These are phyloP conservation scores for Neocloeon triangulifer DNA, from an alignment of 1,140 invertebrate species.

Conservation along the genomic window DNA sequence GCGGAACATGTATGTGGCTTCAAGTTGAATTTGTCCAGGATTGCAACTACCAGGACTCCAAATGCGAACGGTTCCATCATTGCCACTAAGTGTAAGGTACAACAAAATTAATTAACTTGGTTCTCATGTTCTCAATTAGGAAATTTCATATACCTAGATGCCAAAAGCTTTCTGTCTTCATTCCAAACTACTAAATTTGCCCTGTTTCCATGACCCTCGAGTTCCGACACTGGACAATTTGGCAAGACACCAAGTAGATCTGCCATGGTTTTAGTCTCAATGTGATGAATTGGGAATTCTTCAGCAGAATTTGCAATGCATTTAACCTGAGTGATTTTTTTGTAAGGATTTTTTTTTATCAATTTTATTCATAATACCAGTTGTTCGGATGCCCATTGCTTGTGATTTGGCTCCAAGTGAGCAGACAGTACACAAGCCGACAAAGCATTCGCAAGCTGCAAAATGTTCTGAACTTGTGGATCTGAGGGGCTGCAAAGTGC, in stretches of 20 bases:
- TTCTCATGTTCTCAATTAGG: no score
- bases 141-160: constrained; percentile 22
- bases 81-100: constrained; percentile 24
- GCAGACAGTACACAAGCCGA: constrained; percentile 32
- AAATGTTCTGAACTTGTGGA: constrained; percentile 14
- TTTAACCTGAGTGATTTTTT: constrained; percentile 7
- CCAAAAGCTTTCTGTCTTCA: constrained; percentile 19
- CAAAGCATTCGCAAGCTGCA: constrained; percentile 35
- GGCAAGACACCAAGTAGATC: constrained; percentile 23
- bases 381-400: constrained; percentile 36
- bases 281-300: constrained; percentile 8
- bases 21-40: constrained; percentile 22
- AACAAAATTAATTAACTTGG: constrained; percentile 3
- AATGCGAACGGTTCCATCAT: constrained; percentile 38
- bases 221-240: constrained; percentile 15
- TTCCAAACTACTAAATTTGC: constrained; percentile 21
- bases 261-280: constrained; percentile 18
- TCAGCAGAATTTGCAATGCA: constrained; percentile 9
- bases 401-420: constrained; percentile 19
- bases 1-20: constrained; percentile 33
- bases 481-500: constrained; percentile 10
- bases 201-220: constrained; percentile 31
- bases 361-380: constrained; percentile 20
- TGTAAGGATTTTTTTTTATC: no score
- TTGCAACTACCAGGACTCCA: constrained; percentile 23